Percentiles rank a stretch among this genome's conserved stretches.
Evolutionary conservation across 2,888 invertebrate species (phyloP).

Genomic region (Hermaeophaga mercurialis): DNA sequence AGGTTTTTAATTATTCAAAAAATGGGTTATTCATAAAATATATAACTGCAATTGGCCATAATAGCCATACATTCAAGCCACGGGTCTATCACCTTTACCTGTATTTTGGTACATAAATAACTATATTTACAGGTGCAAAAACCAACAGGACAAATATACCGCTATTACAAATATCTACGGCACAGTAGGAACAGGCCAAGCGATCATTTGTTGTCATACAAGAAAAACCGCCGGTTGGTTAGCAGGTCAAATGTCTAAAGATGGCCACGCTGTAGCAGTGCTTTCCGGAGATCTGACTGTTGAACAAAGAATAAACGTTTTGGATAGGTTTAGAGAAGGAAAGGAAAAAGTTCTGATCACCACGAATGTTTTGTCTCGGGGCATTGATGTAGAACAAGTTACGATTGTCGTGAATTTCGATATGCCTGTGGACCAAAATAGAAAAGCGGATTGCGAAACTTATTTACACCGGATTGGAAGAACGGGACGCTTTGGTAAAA

Average conservation of each 20-base stretch:
- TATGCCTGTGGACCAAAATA: constrained; percentile 75
- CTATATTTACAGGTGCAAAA: constrained; percentile 68
- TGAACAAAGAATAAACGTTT: constrained; percentile 88
- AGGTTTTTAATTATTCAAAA: background rate
- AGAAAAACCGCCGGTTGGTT: constrained; percentile 88
- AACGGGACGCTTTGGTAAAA: constrained; percentile 96
- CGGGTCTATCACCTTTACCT: background rate
- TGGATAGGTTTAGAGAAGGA: constrained; percentile 90
- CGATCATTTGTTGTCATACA: constrained; percentile 97
- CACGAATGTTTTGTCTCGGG: constrained; percentile 83
- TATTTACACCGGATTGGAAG: constrained; percentile 97
- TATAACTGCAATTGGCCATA: no score
- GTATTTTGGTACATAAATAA: no score
- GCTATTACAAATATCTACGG: constrained; percentile 97
- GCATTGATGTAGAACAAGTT: constrained; percentile 97
- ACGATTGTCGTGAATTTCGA: constrained; percentile 99
- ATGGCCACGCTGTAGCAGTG: constrained; percentile 94
- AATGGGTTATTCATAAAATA: no score
- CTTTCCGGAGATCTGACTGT: constrained; percentile 92
- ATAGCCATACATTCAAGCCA: background rate
- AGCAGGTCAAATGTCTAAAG: constrained; percentile 84
- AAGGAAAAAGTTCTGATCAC: constrained; percentile 95
- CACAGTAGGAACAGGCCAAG: constrained; percentile 94
- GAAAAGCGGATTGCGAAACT: constrained; percentile 93
- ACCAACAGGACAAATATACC: constrained; percentile 85